These are phyloP conservation scores for Triplophysa siluroides DNA, from an alignment of 2,113 vertebrate genomes.

Conservation along the genomic window DNA sequence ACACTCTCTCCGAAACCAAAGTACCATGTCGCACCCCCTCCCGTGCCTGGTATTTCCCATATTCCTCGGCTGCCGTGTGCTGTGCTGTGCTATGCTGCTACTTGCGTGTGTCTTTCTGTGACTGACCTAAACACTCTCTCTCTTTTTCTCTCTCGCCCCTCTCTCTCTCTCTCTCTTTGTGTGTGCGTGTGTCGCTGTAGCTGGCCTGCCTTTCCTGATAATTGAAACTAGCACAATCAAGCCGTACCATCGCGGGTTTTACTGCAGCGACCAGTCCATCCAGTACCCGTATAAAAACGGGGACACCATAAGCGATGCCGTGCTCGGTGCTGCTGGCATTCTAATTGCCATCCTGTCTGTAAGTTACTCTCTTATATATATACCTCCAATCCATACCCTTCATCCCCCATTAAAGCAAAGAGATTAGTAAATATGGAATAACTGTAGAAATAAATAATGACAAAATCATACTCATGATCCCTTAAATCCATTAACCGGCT, in stretches of 20 bases:
- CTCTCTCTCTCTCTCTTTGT: slow-evolving; percentile 61
- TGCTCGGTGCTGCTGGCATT: slow-evolving; percentile 94
- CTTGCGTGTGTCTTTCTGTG: slow-evolving; percentile 60
- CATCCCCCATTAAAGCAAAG: slow-evolving; percentile 33
- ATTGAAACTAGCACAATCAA: slow-evolving; percentile 96
- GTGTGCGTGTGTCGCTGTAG: slow-evolving; percentile 73
- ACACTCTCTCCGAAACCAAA: slow-evolving; percentile 38
- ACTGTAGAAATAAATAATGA: slow-evolving; percentile 18
- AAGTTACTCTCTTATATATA: slow-evolving; percentile 69
- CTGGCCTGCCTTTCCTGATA: slow-evolving; percentile 96
- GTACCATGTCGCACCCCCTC: slow-evolving; percentile 48
- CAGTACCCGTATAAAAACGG: slow-evolving; percentile 91
- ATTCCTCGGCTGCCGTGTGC: slow-evolving; percentile 57
- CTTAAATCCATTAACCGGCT: slow-evolving; percentile 43
- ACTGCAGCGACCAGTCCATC: slow-evolving; percentile 91
- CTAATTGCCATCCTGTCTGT: slow-evolving; percentile 95
- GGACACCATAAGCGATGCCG: slow-evolving; percentile 94
- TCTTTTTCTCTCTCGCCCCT: slow-evolving; percentile 58
- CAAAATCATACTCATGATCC: slow-evolving; percentile 10
- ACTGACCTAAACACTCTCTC: slow-evolving; percentile 65
- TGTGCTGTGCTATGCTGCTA: slow-evolving; percentile 59
- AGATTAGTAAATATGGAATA: not conserved
- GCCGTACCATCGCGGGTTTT: slow-evolving; percentile 87
- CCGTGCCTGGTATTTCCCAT: slow-evolving; percentile 56
- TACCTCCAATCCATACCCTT: slow-evolving; percentile 6